These are phyloP conservation scores for Gobiocypris rarus DNA, from an alignment of 2,113 vertebrate genomes.

Conservation along the genomic window DNA sequence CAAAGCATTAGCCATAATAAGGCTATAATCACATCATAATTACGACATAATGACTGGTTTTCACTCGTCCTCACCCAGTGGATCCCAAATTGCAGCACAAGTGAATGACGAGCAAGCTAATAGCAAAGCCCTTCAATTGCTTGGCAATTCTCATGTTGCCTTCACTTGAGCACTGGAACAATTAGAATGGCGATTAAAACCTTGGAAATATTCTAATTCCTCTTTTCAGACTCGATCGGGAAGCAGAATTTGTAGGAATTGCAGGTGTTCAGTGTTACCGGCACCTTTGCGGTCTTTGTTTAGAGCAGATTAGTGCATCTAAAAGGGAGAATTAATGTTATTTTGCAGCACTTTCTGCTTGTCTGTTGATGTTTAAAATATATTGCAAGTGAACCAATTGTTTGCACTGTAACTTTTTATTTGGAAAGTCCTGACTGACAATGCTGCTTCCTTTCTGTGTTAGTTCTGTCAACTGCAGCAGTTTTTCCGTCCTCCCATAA, in stretches of 20 bases:
- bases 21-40: slow-evolving; percentile 62
- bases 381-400: slow-evolving; percentile 24
- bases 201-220: neutral
- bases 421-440: slow-evolving; percentile 54
- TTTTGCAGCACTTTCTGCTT: neutral
- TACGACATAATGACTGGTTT: slow-evolving; percentile 55
- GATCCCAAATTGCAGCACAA: slow-evolving; percentile 43
- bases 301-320: neutral
- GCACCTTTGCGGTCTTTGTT: slow-evolving; percentile 7
- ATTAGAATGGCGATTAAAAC: slow-evolving; percentile 16
- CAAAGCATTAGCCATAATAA: slow-evolving; percentile 56
- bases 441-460: slow-evolving; percentile 35
- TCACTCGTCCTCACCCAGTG: slow-evolving; percentile 41
- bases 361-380: slow-evolving; percentile 25
- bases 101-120: slow-evolving; percentile 50
- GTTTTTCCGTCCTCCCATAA: neutral
- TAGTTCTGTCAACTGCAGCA: slow-evolving; percentile 43
- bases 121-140: slow-evolving; percentile 42
- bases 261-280: neutral
- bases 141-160: slow-evolving; percentile 17
- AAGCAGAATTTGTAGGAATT: neutral
- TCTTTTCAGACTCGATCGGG: neutral
- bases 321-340: neutral
- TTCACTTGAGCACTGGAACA: slow-evolving; percentile 22
- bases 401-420: slow-evolving; percentile 45